Evolutionary conservation across 2,888 invertebrate species (phyloP).

Genomic region (Coremacera marginata): DNA sequence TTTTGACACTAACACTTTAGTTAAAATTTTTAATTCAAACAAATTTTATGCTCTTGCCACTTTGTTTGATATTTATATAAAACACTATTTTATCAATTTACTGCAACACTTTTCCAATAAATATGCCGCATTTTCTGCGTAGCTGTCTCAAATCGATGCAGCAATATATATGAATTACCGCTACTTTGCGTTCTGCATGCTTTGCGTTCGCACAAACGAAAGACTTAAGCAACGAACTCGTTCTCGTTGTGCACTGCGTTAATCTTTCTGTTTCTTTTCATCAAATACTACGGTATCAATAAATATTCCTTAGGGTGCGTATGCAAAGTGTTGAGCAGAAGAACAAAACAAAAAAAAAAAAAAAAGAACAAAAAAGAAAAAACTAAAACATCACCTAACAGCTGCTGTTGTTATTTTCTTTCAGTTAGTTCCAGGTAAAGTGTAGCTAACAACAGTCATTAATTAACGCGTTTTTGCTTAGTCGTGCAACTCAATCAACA

Average conservation of each 20-base stretch:
- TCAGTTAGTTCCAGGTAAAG: not conserved
- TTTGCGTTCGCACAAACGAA: slow-evolving; percentile 40
- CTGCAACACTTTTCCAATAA: not conserved
- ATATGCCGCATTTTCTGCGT: slow-evolving; percentile 5
- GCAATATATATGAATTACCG: slow-evolving; percentile 36
- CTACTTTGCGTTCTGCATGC: slow-evolving; percentile 26
- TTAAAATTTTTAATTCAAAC: not conserved
- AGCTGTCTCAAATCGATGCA: not conserved
- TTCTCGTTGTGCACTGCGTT: slow-evolving; percentile 43
- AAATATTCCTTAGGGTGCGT: slow-evolving; percentile 6
- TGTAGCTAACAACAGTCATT: not conserved
- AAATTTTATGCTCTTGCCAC: not conserved
- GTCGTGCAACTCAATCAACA: not conserved
- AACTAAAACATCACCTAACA: slow-evolving; percentile 18
- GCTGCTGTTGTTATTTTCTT: not conserved
- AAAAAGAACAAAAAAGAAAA: not conserved
- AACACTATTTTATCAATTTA: not conserved
- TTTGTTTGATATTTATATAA: not conserved
- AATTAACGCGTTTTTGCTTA: not conserved
- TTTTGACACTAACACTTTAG: not conserved
- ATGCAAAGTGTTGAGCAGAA: slow-evolving; percentile 1
- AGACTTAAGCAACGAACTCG: slow-evolving; percentile 52
- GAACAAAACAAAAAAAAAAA: not conserved
- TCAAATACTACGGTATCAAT: slow-evolving; percentile 51
- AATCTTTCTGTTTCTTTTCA: slow-evolving; percentile 39